Base-by-base conservation (phyloP, 2,888 invertebrate species). In the Tetramorium bicarinatum region DNA sequence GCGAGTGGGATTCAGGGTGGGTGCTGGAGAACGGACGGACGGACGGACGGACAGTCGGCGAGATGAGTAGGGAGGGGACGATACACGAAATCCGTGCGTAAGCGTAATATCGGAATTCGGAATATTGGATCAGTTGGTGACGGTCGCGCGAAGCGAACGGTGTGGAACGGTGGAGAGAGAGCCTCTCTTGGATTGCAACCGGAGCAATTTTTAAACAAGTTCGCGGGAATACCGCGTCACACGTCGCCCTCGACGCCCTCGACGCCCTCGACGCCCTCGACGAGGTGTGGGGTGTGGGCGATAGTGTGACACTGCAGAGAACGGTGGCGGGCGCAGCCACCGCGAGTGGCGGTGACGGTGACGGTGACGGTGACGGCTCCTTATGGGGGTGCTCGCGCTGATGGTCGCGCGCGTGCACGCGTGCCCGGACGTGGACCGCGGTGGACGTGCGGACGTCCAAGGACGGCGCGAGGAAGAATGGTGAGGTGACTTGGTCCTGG, bases 81-180 rank as follows among this genome's bases (percentile, higher is more conserved):
- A 66, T 85, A 87, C 76, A 75, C 84, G 69, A 84, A 86, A 88
- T 69, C 84, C 84, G 75, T 80, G 82, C 29, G 29, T 80, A 82
- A 83, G 83, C 79, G 77, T 54, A 18, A 54, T 82, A 72, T 82
- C 62, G 81, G 74, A n/a, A n/a, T n/a, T n/a, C n/a, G n/a, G n/a
- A 18, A 54, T 82, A 72, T 82, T 59, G 81, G 77, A 59, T 85
- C 90, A 91, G 91, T 91, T 87, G 88, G 90, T 87, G 87, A 91
- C 85, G 83, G 88, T 83, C 74, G 52, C 71, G 71, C 85, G 88
- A 59, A 67, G 74, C 80, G 87, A 61, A 64, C 47, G 80, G 83
- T 61, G 76, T n/a, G n/a, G 87, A 61, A 64, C 47, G 80, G 83
- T 61, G 76, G n/a, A n/a, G n/a, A n/a, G 77, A 67, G 79, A 64